Evolutionary conservation across 1,140 invertebrate genomes (phyloP).

Genomic region (Melitaea cinxia): DNA sequence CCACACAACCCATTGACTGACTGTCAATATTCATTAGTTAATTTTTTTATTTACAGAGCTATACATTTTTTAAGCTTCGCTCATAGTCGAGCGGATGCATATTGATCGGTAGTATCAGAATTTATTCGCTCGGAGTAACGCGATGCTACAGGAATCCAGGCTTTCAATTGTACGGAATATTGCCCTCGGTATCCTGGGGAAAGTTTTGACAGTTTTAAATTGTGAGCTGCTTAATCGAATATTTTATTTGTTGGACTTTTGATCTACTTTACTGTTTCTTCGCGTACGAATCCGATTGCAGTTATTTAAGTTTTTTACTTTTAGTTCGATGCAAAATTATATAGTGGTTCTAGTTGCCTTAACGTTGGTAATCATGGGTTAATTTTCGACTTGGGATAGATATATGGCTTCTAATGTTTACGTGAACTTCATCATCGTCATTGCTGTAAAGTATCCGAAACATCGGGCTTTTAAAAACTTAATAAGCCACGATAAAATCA

Average conservation of each 20-base stretch:
- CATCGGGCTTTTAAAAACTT: no score
- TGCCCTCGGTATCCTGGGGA: slow-evolving; percentile 11
- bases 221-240: slow-evolving; percentile 22
- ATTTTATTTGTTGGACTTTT: slow-evolving; percentile 19
- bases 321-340: no score
- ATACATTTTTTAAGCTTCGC: slow-evolving; percentile 9
- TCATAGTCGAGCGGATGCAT: background rate
- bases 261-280: slow-evolving; percentile 3
- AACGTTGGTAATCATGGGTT: no score
- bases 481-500: no score
- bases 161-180: slow-evolving; percentile 25
- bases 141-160: slow-evolving; percentile 18
- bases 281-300: background rate
- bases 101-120: slow-evolving; percentile 14
- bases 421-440: no score
- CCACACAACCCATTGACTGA: slow-evolving; percentile 9
- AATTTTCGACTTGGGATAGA: no score
- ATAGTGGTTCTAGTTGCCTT: no score
- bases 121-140: slow-evolving; percentile 9
- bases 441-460: no score
- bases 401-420: no score
- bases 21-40: slow-evolving; percentile 5
- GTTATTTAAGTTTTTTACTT: background rate
- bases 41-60: slow-evolving; percentile 5
- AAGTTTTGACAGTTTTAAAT: slow-evolving; percentile 27